Base-by-base conservation (phyloP, 2,113 vertebrate genomes). In the Tachysurus vachellii region DNA sequence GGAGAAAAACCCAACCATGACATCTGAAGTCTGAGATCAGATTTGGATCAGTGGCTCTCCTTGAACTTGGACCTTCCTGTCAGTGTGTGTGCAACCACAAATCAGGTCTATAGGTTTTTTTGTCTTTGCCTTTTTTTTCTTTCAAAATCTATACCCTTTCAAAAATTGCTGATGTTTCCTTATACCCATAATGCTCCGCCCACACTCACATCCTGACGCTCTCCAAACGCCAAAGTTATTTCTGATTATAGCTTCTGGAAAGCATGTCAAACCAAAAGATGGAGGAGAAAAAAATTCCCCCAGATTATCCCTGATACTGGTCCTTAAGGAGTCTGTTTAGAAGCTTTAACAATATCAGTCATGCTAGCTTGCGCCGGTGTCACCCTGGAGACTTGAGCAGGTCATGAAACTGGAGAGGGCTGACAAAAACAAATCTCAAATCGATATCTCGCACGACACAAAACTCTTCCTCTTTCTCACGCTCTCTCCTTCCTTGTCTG, bases 401-500 rank as follows among this genome's bases (percentile, higher is more conserved):
- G 94, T 95, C 95, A 95, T 93, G 94, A 94, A 94, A 94, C 93
- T 95, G 92, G 94, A 95, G 94, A 94, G 94, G 87, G 94, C 94
- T 95, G 94, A 95, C 94, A 94, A 95, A 95, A 95, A 95, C 94
- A 95, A 95, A 95, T 95, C 95, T 95, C 94, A 94, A 95, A 95
- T 95, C 95, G 94, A 95, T 95, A 95, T 91, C 92, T 88, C 87
- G 93, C 94, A 90, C 91, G 90, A 94, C 94, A 91, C 93, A 93
- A 93, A 94, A 91, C 91, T 91, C 92, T 92, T 92, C 86, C 92
- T 93, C 92, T 94, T 93, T 92, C 92, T 94, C 92, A 92, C 89
- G 44, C 88, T 91, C 91, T 31, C 80, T 71, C 83, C 57, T 85
- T 59, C 59, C 79, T 85, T 80, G 59, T 76, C 71, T 75, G 70